These are phyloP conservation scores for Denticeps clupeoides DNA, from an alignment of 2,797 vertebrate species.

Conservation along the genomic window DNA sequence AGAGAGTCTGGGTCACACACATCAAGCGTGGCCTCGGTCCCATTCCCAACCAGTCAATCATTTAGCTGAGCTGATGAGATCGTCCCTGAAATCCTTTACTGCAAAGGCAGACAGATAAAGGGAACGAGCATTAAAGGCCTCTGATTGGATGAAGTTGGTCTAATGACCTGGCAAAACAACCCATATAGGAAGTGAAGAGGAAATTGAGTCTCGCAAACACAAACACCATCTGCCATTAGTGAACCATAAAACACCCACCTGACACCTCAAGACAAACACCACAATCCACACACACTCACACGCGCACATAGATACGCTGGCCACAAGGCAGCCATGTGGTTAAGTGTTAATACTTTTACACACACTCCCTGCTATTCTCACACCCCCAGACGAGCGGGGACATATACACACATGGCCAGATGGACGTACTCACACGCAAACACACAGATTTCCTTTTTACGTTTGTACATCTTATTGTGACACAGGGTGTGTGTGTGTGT, in stretches of 20 bases:
- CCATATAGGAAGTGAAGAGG: not conserved
- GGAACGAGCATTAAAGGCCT: no score
- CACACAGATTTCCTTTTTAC: not conserved
- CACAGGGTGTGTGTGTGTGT: not conserved
- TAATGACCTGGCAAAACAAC: no score
- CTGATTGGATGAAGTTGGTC: no score
- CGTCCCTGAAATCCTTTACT: no score
- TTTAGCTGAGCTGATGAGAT: no score
- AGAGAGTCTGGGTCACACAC: not conserved
- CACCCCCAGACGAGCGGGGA: not conserved
- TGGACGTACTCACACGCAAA: not conserved
- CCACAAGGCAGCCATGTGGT: not conserved
- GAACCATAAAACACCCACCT: not conserved
- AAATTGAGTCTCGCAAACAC: not conserved
- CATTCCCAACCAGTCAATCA: no score
- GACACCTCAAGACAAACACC: conserved; percentile 2
- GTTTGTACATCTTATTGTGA: no score
- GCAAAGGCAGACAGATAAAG: no score
- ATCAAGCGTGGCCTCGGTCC: no score
- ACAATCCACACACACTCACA: no score
- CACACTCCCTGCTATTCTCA: not conserved
- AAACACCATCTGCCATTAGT: conserved; percentile 3
- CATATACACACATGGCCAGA: not conserved
- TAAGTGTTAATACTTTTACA: conserved; percentile 5
- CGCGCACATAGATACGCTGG: no score